Evolutionary conservation across 2,797 vertebrate species (phyloP).

Genomic region (Chaenodraco wilsoni): DNA sequence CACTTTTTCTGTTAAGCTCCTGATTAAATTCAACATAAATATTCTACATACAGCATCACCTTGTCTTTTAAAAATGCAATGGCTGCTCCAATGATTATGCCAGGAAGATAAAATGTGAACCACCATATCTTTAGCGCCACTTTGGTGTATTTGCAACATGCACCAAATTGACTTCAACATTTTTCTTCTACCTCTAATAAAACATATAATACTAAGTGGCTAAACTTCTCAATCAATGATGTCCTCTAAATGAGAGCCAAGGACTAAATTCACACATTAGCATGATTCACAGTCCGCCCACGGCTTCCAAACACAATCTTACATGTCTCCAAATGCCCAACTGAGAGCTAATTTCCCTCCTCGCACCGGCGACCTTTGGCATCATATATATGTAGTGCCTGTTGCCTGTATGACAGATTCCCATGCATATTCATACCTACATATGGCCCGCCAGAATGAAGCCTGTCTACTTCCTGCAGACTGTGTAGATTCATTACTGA

Average conservation of each 20-base stretch:
- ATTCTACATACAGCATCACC: neutral
- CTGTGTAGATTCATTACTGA: conserved; percentile 74
- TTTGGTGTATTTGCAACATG: conserved; percentile 7
- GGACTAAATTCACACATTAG: conserved; percentile 64
- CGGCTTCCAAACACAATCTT: conserved; percentile 64
- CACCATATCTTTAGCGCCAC: neutral
- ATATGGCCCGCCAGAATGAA: conserved; percentile 82
- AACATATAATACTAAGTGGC: conserved; percentile 47
- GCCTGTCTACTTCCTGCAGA: conserved; percentile 77
- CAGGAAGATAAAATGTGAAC: neutral
- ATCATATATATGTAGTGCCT: conserved; percentile 78
- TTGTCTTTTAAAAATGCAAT: conserved; percentile 20
- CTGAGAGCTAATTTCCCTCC: conserved; percentile 77
- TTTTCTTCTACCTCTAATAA: conserved; percentile 26
- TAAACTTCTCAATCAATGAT: conserved; percentile 75
- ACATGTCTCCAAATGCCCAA: conserved; percentile 72
- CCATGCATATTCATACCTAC: conserved; percentile 86
- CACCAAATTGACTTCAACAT: conserved; percentile 16
- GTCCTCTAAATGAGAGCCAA: conserved; percentile 78
- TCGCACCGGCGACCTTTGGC: conserved; percentile 82
- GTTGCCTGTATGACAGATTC: conserved; percentile 83
- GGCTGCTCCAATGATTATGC: neutral
- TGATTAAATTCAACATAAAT: neutral
- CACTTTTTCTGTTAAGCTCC: neutral
- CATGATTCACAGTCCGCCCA: conserved; percentile 74